phyloP scores from a whole-genome alignment of 2,113 vertebrate genomes.

The Gymnorhina tibicen region DNA sequence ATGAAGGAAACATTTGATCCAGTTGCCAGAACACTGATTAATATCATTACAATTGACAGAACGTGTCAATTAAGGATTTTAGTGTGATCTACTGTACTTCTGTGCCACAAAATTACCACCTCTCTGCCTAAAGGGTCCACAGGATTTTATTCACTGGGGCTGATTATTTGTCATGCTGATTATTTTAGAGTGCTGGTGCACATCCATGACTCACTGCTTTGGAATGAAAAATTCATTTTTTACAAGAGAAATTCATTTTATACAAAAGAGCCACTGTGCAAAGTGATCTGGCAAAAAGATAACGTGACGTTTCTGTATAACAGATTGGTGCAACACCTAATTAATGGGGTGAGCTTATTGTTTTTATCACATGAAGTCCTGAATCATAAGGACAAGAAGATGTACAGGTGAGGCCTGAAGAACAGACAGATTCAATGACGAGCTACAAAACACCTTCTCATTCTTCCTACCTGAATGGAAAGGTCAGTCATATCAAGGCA shows the following conservation, averaged over 20 bases:
- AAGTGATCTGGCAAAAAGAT: background rate
- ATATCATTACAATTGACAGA: background rate
- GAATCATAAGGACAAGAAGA: background rate
- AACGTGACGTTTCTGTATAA: background rate
- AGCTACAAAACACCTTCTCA: background rate
- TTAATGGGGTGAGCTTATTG: background rate
- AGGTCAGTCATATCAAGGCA: background rate
- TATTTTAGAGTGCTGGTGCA: background rate
- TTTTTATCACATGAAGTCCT: background rate
- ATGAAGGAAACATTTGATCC: background rate
- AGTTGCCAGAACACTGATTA: background rate
- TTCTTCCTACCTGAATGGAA: background rate
- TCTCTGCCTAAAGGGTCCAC: background rate
- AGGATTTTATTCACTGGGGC: background rate
- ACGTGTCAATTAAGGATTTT: background rate
- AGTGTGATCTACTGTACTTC: background rate
- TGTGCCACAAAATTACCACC: background rate
- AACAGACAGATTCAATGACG: background rate
- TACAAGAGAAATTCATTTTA: background rate
- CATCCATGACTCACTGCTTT: background rate
- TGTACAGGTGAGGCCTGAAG: background rate
- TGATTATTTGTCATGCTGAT: background rate
- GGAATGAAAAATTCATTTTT: background rate
- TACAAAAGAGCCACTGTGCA: background rate
- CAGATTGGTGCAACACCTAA: background rate